Conservation (phyloP, 1,140 invertebrate genomes). For the Brachionus paranguensis region DNA sequence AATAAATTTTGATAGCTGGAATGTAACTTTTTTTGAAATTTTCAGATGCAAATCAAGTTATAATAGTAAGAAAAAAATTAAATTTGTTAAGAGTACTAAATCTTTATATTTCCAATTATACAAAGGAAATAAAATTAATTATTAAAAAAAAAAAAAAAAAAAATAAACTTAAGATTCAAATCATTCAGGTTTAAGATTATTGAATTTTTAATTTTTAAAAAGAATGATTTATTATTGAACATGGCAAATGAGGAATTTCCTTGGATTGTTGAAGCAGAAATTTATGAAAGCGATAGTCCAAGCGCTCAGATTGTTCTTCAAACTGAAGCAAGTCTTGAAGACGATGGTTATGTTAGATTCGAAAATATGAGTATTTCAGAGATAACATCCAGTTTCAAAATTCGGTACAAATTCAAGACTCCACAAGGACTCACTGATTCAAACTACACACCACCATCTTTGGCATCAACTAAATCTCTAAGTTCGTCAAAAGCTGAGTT, state of each 20-base stretch:
- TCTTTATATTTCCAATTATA: too few species aligned
- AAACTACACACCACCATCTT: background rate
- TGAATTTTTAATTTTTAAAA: background rate
- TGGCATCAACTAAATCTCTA: background rate
- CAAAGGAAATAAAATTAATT: background rate
- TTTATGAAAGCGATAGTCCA: background rate
- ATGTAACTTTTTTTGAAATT: too few species aligned
- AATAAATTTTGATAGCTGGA: too few species aligned
- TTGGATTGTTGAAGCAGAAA: constrained; percentile 6
- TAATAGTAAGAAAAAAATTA: too few species aligned
- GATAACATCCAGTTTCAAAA: background rate
- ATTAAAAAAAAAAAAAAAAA: background rate
- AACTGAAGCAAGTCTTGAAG: background rate
- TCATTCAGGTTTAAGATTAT: too few species aligned
- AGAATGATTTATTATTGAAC: background rate
- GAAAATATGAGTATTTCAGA: constrained; percentile 1
- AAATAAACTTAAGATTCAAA: background rate
- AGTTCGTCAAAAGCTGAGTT: background rate
- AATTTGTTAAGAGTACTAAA: too few species aligned
- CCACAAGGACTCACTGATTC: background rate
- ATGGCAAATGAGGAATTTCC: background rate
- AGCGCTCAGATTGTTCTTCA: background rate
- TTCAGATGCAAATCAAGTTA: too few species aligned
- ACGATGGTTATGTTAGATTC: constrained; percentile 29
- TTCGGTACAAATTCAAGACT: background rate